Evolutionary conservation across 1,140 invertebrate genomes (phyloP).

Genomic region (Microplitis mediator): DNA sequence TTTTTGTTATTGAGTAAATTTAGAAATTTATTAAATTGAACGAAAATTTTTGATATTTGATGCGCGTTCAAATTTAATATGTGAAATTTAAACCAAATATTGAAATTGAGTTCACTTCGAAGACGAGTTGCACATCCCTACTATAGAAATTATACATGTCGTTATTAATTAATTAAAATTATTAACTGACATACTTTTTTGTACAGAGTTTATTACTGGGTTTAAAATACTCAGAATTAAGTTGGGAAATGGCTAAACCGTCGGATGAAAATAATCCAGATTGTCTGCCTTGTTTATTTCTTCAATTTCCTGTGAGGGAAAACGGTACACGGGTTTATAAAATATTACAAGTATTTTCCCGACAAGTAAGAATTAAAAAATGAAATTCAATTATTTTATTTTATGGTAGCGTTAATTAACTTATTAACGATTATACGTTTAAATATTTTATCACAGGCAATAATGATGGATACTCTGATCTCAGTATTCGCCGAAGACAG

Average conservation of each 20-base stretch:
- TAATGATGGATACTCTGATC: constrained; percentile 91
- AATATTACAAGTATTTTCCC: constrained; percentile 86
- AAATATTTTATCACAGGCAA: constrained; percentile 62
- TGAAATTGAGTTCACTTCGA: too few relatives aligned
- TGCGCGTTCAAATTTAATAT: not conserved
- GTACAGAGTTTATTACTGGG: constrained; percentile 81
- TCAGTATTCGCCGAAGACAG: constrained; percentile 82
- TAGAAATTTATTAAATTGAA: too few relatives aligned
- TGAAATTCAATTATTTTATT: too few relatives aligned
- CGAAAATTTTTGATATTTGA: too few relatives aligned
- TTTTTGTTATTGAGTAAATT: too few relatives aligned
- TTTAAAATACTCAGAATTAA: constrained; percentile 84
- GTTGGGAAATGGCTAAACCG: constrained; percentile 87
- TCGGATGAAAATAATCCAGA: constrained; percentile 83
- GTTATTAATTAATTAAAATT: not conserved
- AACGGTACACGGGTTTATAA: constrained; percentile 85
- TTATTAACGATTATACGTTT: too few relatives aligned
- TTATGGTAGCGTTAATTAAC: too few relatives aligned
- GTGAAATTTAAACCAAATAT: too few relatives aligned
- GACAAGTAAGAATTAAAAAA: constrained; percentile 65
- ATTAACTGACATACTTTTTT: constrained; percentile 26
- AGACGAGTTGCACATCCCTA: too few relatives aligned
- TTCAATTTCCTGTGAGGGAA: constrained; percentile 86
- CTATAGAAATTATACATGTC: not conserved
- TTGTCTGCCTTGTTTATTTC: constrained; percentile 86